These are phyloP conservation scores for Dromiciops gliroides DNA, from an alignment of 2,113 vertebrate species.

Conservation along the genomic window DNA sequence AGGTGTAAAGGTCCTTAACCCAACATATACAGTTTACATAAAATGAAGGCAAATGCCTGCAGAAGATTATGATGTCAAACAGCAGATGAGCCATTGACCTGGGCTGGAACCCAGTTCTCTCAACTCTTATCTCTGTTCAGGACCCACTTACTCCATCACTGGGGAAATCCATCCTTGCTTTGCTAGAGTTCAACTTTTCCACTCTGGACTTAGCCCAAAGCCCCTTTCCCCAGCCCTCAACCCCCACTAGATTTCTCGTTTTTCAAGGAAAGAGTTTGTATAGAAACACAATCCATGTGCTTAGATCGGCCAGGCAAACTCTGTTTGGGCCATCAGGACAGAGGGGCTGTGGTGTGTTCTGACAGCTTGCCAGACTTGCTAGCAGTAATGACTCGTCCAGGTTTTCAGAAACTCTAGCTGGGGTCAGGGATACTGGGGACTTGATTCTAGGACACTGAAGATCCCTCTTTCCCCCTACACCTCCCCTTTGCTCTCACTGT, in stretches of 20 bases:
- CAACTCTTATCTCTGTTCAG: neutral
- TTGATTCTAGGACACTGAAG: neutral
- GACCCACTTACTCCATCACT: neutral
- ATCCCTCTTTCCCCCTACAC: rapidly evolving
- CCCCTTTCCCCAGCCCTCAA: neutral
- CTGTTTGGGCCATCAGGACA: neutral
- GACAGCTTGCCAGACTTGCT: neutral
- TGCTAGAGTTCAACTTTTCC: constrained; percentile 37
- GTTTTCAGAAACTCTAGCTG: neutral
- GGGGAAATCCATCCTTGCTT: neutral
- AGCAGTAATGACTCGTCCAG: constrained; percentile 63
- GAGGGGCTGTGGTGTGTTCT: neutral
- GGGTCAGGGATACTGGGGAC: neutral
- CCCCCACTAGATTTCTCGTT: neutral
- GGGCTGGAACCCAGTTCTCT: neutral
- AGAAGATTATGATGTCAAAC: neutral
- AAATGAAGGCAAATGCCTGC: neutral
- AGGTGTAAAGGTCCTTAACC: neutral
- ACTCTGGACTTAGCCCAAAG: neutral
- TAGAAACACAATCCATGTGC: constrained; percentile 35
- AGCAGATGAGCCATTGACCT: neutral
- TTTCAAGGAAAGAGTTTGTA: neutral
- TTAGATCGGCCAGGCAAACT: constrained; percentile 32
- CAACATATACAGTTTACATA: neutral
- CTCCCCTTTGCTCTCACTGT: neutral